Percentiles rank a stretch among this genome's conserved stretches.
Conservation (phyloP, 2,113 vertebrate species). For the Mustela lutreola region DNA sequence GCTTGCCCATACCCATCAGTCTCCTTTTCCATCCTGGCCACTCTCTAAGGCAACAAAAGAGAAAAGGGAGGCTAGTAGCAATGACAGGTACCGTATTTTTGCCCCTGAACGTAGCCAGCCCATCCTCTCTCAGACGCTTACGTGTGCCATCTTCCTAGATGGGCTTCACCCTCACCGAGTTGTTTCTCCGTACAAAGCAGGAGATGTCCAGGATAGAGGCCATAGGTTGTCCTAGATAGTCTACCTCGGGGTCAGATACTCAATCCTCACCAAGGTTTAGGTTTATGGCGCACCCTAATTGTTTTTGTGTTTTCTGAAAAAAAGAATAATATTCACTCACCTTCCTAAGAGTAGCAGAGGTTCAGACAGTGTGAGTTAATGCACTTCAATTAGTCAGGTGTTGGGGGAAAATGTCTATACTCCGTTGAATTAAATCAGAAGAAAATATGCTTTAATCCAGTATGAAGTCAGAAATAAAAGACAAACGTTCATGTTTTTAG, state of each 20-base stretch:
- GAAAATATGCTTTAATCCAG: not conserved
- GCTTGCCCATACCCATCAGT: not conserved
- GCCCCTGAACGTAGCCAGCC: fast-evolving
- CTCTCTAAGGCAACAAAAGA: not conserved
- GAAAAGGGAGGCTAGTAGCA: not conserved
- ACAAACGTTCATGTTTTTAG: not conserved
- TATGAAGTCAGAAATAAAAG: not conserved
- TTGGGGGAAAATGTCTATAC: not conserved
- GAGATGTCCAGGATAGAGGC: not conserved
- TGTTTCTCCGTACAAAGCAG: not conserved
- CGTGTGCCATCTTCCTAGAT: not conserved
- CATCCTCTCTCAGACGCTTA: not conserved
- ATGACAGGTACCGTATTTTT: not conserved
- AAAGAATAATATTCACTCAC: not conserved
- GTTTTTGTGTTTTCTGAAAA: not conserved
- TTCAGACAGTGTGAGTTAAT: not conserved
- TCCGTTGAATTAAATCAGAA: not conserved
- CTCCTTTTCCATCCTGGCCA: not conserved
- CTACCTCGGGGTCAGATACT: not conserved
- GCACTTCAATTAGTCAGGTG: not conserved
- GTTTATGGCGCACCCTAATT: not conserved
- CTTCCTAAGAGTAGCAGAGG: not conserved
- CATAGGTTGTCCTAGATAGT: not conserved
- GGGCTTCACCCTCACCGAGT: not conserved
- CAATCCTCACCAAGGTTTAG: not conserved